Base-by-base conservation (phyloP, 2,113 vertebrate species). In the Tragelaphus buxtoni region DNA sequence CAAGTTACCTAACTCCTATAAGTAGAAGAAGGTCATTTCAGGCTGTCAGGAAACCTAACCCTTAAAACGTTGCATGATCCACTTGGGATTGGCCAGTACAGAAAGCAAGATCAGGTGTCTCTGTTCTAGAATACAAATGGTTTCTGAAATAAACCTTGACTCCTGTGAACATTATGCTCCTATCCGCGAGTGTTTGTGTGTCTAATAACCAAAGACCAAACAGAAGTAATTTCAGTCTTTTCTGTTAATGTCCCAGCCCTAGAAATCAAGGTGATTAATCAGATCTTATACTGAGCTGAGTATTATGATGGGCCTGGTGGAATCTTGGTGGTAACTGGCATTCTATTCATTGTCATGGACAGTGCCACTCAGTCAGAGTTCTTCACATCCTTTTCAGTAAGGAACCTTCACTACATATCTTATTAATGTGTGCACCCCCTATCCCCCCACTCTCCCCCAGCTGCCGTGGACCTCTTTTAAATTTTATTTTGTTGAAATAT, bases 101-200 rank as follows among this genome's bases (percentile, higher is more conserved):
- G 81, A 95, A 95, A 94, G 14, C 45, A 84, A 60, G 22, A 53
- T 76, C 76, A n/a, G 32, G 17, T 45, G 90, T 83, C 58, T 94
- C 81, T 47, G 63, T 30, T 89, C 42, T 18, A 32, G 49, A 63
- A 47, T 94, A 74, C 39, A 90, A n/a, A 58, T 90, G 47, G 30
- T 80, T 96, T 91, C 58, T 74, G 63, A 13, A 18, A 11, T 90
- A 81, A 88, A 93, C 51, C 39, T 97, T 91, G 79, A 47, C 69
- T 90, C 30, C 89, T 92, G 3, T 49, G 24, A 86, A 55, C n/a
- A 24, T 79, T 76, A 65, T 93, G 42, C 56, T 63, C 22, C 72
- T 89, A 32, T n/a, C 16, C 20, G 3, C 20, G 26, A 94, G n/a
- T 94, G 1, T 30, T 6, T 72, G 74, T 96, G 49, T 94, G 60